Evolutionary conservation across 2,888 invertebrate species (phyloP), one percentile per base, ranked within the genome.

Genomic region (Oxyscelio sp.): DNA sequence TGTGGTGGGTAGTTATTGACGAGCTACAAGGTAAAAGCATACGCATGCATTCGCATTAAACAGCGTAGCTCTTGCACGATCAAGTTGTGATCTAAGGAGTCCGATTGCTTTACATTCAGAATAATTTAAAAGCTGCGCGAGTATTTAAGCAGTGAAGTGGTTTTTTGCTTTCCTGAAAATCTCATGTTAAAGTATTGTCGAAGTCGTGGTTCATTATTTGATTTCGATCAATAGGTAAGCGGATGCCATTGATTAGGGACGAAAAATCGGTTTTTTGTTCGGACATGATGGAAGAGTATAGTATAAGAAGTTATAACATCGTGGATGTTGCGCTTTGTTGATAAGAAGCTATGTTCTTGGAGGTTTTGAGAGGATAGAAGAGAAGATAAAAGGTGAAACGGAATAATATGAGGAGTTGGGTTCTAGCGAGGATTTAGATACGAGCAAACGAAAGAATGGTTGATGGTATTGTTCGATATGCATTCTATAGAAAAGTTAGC

Each of bases 381-480:
- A 54, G 74, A 81, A 82, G 85, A 58, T 85, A 80, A 82, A 85
- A 52, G 59, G 56, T 19, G 71, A 65, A 71, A 66, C 66, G 79
- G 70, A 83, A 85, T 68, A 83, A 68, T 79, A 73, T 83, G 74
- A 71, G 59, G 61, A 71, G 87, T 86, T 85, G 88, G 87, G 85
- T 91, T 91, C 88, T 87, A 86, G 87, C 87, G 87, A 88, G 90
- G 91, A 91, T 91, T 91, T 89, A 90, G 91, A 91, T 91, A 88
- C 90, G 90, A 89, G 83, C 77, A 86, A 86, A 89, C 82, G 88
- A 89, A 84, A 74, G 77, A 73, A 78, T 61, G 50, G 81, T 66
- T 50, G 75, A 70, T 59, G 52, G 54, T 91, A 92, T 93, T 92
- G 92, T 92, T 92, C 91, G 91, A 90, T 90, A 91, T 90, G 91